Base-by-base conservation (phyloP, 2,113 vertebrate species). In the Esox niger region DNA sequence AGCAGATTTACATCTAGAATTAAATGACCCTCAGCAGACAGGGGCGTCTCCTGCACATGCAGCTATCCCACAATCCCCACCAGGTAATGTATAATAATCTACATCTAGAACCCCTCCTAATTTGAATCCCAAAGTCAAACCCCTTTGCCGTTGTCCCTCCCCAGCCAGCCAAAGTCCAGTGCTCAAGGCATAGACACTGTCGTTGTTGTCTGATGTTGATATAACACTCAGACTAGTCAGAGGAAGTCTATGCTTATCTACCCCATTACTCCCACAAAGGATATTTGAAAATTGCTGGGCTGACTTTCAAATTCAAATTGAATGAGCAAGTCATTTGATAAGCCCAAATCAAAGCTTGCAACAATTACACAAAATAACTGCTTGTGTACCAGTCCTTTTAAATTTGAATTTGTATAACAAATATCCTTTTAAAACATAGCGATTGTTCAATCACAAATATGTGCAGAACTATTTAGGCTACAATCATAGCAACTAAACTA, bases 21-120 rank as follows among this genome's bases (percentile, higher is more conserved):
- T 92, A 86, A 93, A 92, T 81, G 94, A 97, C 87, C 85, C 83
- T 85, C 94, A 93, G 89, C 86, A 87, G 89, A 91, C 86, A 91
- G 91, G 92, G 73, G 89, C 79, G 89, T 90, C 91, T 79, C 85
- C 92, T 81, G 90, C 92, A 81, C 92, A 88, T 86, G 83, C 88
- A 85, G 89, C 38, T 43, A 43, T 43, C 38, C 38, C 92, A 90
- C 91, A 95, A 87, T 93, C 96, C 89, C 92, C 94, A 90, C 88
- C 95, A 98, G 97, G 97, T 99, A 99, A 99, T 84, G 95, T 98
- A 98, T 95, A 93, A 94, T 43, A 15, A 43, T 43, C 38, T 43
- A 43, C 38, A 43, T 94, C 86, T 82, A 75, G 54, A 82, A 85
- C 81, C 77, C 66, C 72, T 21, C 69, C 69, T 31, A n/a, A 25